Conservation (phyloP, 2,113 vertebrate genomes). For the Mola mola region DNA sequence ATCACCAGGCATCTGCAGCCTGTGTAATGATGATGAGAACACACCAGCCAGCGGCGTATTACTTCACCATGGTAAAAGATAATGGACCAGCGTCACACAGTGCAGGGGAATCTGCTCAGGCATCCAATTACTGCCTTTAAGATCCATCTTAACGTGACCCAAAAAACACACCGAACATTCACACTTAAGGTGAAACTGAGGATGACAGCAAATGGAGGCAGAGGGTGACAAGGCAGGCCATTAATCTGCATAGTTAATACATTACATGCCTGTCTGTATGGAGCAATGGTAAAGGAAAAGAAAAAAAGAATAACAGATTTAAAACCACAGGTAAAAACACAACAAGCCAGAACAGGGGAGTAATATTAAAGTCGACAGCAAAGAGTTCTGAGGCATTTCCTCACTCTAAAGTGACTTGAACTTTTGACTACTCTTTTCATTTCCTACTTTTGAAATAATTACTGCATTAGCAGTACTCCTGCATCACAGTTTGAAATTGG, state of each 20-base stretch:
- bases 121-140: conserved; percentile 76
- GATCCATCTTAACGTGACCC: conserved; percentile 70
- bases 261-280: conserved; percentile 48
- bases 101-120: conserved; percentile 66
- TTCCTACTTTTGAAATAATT: conserved; percentile 71
- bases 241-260: conserved; percentile 62
- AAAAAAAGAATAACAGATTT: conserved; percentile 4
- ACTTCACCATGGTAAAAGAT: conserved; percentile 73
- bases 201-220: conserved; percentile 20
- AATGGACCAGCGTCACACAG: conserved; percentile 75
- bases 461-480: conserved; percentile 68
- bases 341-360: conserved; percentile 11
- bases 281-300: neutral
- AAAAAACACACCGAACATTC: conserved; percentile 53
- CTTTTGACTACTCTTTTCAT: conserved; percentile 62
- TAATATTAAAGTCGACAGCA: conserved; percentile 17
- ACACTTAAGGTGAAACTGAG: conserved; percentile 44
- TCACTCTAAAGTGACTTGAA: conserved; percentile 47
- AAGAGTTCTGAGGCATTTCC: conserved; percentile 38
- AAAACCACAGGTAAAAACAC: conserved; percentile 17
- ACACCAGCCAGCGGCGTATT: conserved; percentile 68
- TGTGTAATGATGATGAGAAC: conserved; percentile 77
- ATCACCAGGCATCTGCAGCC: conserved; percentile 68
- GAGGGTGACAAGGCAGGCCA: conserved; percentile 39
- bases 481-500: conserved; percentile 59